Evolutionary conservation across 2,888 invertebrate genomes (phyloP).

Genomic region (Eupithecia tripunctaria): DNA sequence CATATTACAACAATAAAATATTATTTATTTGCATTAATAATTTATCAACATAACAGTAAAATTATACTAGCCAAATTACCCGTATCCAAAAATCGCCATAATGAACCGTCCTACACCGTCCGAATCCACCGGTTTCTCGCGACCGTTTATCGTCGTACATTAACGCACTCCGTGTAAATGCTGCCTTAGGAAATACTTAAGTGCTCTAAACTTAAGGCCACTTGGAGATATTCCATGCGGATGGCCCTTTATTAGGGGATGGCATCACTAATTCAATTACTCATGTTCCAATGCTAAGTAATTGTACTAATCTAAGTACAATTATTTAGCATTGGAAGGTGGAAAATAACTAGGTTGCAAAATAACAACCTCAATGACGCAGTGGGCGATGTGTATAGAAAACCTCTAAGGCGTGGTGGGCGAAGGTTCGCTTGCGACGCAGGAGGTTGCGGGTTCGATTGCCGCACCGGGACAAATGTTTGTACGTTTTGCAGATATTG

Average conservation of each 20-base stretch:
- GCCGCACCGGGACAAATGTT: too few species aligned
- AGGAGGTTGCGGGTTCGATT: too few species aligned
- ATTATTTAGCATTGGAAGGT: too few species aligned
- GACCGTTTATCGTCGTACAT: neutral
- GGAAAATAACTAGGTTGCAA: neutral
- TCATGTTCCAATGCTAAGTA: neutral
- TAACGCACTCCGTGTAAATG: neutral
- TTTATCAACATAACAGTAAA: too few species aligned
- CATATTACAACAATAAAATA: too few species aligned
- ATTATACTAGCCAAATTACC: too few species aligned
- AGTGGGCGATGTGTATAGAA: neutral
- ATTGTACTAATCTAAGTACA: neutral
- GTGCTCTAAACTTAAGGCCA: neutral
- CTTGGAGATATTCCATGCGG: neutral
- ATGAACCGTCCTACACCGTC: neutral
- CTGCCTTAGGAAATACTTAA: neutral
- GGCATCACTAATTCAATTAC: neutral
- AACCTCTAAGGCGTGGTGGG: too few species aligned
- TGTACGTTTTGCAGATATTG: too few species aligned
- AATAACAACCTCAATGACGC: neutral
- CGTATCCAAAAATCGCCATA: neutral
- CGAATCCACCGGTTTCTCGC: neutral
- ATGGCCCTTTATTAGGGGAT: slow-evolving; percentile 7
- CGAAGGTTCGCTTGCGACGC: too few species aligned
- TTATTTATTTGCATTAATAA: too few species aligned